Percentiles rank a stretch among this genome's conserved stretches.
phyloP scores from a whole-genome alignment of 2,113 vertebrate genomes.

The Canis aureus region DNA sequence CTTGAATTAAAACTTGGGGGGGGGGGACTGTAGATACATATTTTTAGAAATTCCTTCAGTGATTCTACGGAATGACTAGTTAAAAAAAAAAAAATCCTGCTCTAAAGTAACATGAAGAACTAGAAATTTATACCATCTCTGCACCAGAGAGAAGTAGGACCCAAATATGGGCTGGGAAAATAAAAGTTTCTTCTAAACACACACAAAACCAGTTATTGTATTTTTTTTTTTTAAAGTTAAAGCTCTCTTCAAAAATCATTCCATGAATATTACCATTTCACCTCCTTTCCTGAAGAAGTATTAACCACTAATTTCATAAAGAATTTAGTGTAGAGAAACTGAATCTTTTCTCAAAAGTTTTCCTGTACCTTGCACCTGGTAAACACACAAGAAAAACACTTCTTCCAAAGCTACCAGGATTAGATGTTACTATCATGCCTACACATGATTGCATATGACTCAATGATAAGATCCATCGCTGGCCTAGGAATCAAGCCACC shows the following conservation, averaged over 20 bases:
- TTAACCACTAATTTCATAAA: neutral
- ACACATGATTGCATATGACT: neutral
- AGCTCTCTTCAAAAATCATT: conserved; percentile 35
- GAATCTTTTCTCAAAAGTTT: neutral
- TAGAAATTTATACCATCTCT: conserved; percentile 13
- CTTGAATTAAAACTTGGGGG: neutral
- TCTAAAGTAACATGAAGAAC: conserved; percentile 40
- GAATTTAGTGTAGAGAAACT: neutral
- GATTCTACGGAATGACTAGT: neutral
- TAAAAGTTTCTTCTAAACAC: conserved; percentile 43
- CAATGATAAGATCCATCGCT: neutral
- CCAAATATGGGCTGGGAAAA: conserved; percentile 9
- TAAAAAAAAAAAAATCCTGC: neutral
- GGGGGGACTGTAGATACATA: neutral
- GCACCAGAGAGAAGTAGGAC: neutral
- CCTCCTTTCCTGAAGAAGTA: neutral
- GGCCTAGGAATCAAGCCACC: neutral
- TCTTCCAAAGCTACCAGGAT: neutral
- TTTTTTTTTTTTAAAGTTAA: neutral
- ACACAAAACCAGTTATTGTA: neutral
- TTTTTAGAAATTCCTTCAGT: conserved; percentile 48
- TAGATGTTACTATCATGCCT: neutral
- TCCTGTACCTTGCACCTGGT: neutral
- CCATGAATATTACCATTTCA: neutral
- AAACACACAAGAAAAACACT: neutral